Conservation (phyloP, 2,113 vertebrate genomes). For the Lepus americanus region DNA sequence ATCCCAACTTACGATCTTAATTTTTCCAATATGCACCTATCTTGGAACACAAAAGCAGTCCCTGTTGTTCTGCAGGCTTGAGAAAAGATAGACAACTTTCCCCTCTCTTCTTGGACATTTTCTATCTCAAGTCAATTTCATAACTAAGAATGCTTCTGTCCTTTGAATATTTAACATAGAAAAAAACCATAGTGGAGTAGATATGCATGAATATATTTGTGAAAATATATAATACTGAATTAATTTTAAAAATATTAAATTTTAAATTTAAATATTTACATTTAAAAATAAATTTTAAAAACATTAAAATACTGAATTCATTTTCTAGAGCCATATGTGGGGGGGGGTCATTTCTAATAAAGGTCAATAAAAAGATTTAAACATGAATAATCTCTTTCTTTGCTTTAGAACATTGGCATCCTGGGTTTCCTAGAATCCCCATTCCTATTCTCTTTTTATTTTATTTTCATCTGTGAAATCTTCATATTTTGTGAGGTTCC, state of each 20-base stretch:
- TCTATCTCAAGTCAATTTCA: neutral
- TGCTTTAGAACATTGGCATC: neutral
- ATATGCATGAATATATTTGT: neutral
- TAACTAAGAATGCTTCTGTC: neutral
- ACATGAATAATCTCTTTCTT: neutral
- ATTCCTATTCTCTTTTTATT: neutral
- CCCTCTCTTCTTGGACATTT: neutral
- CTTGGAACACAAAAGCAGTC: neutral
- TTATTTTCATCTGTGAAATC: too few species aligned
- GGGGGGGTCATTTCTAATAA: neutral
- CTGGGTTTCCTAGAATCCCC: neutral
- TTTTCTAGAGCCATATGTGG: neutral
- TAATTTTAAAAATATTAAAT: too few species aligned
- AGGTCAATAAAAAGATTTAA: neutral
- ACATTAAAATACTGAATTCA: neutral
- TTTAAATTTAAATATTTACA: too few species aligned
- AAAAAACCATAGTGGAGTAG: neutral
- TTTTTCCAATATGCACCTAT: neutral
- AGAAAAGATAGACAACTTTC: neutral
- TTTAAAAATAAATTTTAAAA: neutral
- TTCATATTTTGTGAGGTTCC: neutral
- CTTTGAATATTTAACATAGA: slow-evolving; percentile 25
- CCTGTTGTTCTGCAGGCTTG: neutral
- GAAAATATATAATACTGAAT: neutral
- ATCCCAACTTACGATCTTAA: neutral